These are phyloP conservation scores for Drosophila ananassae DNA, from an alignment of 1,140 invertebrate species.

Conservation along the genomic window DNA sequence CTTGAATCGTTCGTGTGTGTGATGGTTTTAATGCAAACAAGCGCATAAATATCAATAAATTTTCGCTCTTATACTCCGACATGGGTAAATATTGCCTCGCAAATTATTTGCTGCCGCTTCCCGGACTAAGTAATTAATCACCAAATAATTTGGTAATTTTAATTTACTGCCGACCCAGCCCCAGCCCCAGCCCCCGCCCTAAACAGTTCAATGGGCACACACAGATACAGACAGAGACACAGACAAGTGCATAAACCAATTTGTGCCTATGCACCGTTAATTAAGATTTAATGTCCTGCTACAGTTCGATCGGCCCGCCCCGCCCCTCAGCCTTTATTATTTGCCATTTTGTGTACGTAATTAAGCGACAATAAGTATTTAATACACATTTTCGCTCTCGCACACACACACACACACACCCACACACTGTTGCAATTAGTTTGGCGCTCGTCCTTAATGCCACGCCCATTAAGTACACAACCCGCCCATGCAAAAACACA, in stretches of 20 bases:
- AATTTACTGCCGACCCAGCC: slow-evolving; percentile 56
- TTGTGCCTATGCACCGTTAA: slow-evolving; percentile 63
- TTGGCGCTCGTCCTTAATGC: slow-evolving; percentile 59
- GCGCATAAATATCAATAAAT: slow-evolving; percentile 38
- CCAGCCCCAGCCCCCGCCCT: neutral
- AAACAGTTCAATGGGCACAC: slow-evolving; percentile 45
- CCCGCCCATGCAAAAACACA: slow-evolving; percentile 14
- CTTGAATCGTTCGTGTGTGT: neutral
- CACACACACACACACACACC: slow-evolving; percentile 1
- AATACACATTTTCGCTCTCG: slow-evolving; percentile 69
- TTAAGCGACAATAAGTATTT: slow-evolving; percentile 82
- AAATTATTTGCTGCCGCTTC: slow-evolving; percentile 52
- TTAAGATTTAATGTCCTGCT: slow-evolving; percentile 74
- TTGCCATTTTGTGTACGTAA: slow-evolving; percentile 64
- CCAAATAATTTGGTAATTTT: slow-evolving; percentile 78
- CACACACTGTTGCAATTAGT: slow-evolving; percentile 58
- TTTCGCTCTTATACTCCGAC: slow-evolving; percentile 12
- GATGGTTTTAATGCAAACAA: slow-evolving; percentile 17
- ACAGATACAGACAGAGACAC: neutral
- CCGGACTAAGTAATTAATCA: slow-evolving; percentile 69
- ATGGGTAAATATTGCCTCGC: slow-evolving; percentile 47
- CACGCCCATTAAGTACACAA: slow-evolving; percentile 71
- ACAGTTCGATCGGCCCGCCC: slow-evolving; percentile 32
- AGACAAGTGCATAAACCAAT: slow-evolving; percentile 44
- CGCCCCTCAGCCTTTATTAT: slow-evolving; percentile 23